These are phyloP conservation scores for Novumbra hubbsi DNA, from an alignment of 2,797 vertebrate genomes.

Conservation along the genomic window DNA sequence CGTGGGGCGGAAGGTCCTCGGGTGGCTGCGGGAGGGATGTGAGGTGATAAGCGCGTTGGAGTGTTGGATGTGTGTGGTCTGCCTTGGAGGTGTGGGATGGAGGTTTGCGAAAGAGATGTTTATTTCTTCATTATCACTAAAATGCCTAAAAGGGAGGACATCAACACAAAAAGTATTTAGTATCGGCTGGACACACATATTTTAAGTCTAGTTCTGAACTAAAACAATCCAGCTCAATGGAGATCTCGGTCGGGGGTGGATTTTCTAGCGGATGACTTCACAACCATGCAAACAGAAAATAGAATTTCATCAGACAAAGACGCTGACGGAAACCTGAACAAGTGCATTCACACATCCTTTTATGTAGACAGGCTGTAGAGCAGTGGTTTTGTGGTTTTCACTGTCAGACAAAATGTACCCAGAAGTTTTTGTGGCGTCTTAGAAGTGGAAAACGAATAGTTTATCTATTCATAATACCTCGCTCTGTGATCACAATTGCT, in stretches of 20 bases:
- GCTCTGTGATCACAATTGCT: background rate
- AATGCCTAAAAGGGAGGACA: conserved; percentile 49
- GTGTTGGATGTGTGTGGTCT: conserved; percentile 14
- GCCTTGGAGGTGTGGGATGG: conserved; percentile 26
- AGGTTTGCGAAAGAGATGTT: conserved; percentile 31
- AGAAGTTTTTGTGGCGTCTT: background rate
- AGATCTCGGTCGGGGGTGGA: background rate
- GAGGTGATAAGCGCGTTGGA: background rate
- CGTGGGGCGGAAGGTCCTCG: conserved; percentile 66
- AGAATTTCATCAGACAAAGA: too few relatives aligned
- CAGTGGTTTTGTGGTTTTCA: too few relatives aligned
- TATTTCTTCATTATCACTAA: conserved; percentile 72
- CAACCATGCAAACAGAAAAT: too few relatives aligned
- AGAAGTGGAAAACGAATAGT: background rate
- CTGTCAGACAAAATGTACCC: too few relatives aligned
- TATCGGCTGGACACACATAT: too few relatives aligned
- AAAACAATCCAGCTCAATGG: too few relatives aligned
- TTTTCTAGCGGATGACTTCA: too few relatives aligned
- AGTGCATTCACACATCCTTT: too few relatives aligned
- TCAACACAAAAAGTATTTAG: conserved; percentile 1
- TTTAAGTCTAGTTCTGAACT: too few relatives aligned
- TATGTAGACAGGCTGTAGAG: too few relatives aligned
- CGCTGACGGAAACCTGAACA: too few relatives aligned
- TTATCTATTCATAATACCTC: background rate
- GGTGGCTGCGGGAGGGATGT: background rate